These are phyloP conservation scores for Sthenelais limicola DNA, from an alignment of 2,888 invertebrate species.

Conservation along the genomic window DNA sequence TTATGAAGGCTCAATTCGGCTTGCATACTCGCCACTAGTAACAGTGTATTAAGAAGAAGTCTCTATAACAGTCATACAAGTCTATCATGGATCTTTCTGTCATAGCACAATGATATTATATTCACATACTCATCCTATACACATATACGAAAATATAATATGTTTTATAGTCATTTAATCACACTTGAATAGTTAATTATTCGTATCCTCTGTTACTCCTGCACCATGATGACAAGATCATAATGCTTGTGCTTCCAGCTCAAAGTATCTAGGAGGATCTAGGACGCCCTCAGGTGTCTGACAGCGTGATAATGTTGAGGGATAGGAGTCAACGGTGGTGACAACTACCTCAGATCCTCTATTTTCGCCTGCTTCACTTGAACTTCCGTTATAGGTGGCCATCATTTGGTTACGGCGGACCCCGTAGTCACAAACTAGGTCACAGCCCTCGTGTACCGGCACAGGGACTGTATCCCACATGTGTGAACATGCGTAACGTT, in stretches of 20 bases:
- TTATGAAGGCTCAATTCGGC: too few species aligned
- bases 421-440: conserved; percentile 27
- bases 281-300: conserved; percentile 34
- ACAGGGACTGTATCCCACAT: conserved; percentile 39
- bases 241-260: conserved; percentile 28
- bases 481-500: conserved; percentile 29
- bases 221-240: too few species aligned
- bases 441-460: conserved; percentile 14
- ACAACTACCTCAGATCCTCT: conserved; percentile 30
- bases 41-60: too few species aligned
- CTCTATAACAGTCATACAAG: too few species aligned
- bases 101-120: too few species aligned
- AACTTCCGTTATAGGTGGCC: conserved; percentile 32
- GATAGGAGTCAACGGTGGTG: conserved; percentile 24
- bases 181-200: too few species aligned
- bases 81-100: too few species aligned
- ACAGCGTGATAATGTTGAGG: conserved; percentile 8
- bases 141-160: too few species aligned
- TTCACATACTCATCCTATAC: too few species aligned
- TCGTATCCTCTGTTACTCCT: too few species aligned
- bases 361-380: conserved; percentile 23
- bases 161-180: too few species aligned
- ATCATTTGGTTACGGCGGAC: conserved; percentile 21
- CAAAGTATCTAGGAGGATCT: conserved; percentile 23
- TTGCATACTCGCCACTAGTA: too few species aligned